Percentiles rank a stretch among this genome's conserved stretches.
These are phyloP conservation scores for Amniataba percoides DNA, from an alignment of 2,797 vertebrate genomes.

Conservation along the genomic window DNA sequence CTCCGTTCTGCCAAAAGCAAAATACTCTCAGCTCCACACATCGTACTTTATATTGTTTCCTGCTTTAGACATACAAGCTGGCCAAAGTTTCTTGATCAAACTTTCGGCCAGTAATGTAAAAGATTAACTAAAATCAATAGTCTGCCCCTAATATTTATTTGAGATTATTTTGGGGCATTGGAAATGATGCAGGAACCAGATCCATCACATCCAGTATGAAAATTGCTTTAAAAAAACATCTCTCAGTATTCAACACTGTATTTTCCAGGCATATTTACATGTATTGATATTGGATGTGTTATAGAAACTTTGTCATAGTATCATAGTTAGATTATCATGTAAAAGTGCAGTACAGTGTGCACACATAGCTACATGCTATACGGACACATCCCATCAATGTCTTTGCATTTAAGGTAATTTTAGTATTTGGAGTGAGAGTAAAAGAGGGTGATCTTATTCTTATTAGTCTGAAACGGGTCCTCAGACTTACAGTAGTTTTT, in stretches of 20 bases:
- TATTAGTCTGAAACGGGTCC: not conserved
- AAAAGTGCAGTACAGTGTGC: not conserved
- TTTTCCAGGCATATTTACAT: not conserved
- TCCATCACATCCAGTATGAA: not conserved
- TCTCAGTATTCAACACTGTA: not conserved
- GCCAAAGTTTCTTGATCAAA: not conserved
- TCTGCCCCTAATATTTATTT: not conserved
- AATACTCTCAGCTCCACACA: not conserved
- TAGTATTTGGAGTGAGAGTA: not conserved
- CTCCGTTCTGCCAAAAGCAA: slow-evolving; percentile 37
- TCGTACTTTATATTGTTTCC: not conserved
- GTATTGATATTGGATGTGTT: no score
- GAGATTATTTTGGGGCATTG: not conserved
- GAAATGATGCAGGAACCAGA: not conserved
- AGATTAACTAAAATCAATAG: not conserved
- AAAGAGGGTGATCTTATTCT: not conserved
- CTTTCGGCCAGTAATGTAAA: not conserved
- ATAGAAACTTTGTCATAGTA: no score
- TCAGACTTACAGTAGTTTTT: not conserved
- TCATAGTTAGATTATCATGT: no score
- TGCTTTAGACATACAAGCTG: not conserved
- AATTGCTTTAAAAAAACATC: no score
- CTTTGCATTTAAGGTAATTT: not conserved
- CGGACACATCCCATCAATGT: not conserved
- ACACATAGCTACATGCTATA: not conserved